Evolutionary conservation across 2,113 vertebrate genomes (phyloP).

Genomic region (Cynoglossus semilaevis): DNA sequence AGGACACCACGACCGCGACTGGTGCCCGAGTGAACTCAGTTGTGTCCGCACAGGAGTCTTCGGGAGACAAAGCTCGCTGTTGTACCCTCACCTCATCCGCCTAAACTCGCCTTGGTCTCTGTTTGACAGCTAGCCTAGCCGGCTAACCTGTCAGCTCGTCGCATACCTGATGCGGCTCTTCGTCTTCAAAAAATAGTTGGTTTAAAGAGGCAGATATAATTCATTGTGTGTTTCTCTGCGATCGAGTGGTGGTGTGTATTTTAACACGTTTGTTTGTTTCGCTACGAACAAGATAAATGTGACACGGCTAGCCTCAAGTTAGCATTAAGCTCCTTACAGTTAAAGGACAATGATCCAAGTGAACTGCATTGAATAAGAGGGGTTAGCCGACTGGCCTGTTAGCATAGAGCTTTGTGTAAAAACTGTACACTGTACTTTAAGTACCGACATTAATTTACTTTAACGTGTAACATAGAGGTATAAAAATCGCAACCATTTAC

Average conservation of each 20-base stretch:
- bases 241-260: background rate
- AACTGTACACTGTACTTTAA: background rate
- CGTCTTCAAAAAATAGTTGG: background rate
- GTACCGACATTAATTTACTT: no score
- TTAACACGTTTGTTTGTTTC: background rate
- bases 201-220: no score
- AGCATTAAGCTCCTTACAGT: slow-evolving; percentile 31
- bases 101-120: slow-evolving; percentile 12
- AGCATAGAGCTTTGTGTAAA: slow-evolving; percentile 20
- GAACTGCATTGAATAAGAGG: slow-evolving; percentile 14
- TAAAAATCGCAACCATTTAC: no score
- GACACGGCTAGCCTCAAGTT: slow-evolving; percentile 28
- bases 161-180: background rate
- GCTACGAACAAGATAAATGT: background rate
- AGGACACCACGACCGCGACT: background rate
- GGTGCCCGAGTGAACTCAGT: background rate
- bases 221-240: background rate
- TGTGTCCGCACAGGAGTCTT: background rate
- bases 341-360: slow-evolving; percentile 58
- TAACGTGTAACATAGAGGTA: no score
- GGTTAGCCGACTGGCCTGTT: slow-evolving; percentile 19
- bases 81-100: background rate
- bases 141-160: slow-evolving; percentile 45
- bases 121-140: slow-evolving; percentile 64
- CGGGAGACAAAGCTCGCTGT: no score